Evolutionary conservation across 1,140 invertebrate species (phyloP), one percentile per base, ranked within the genome.

Genomic region (Macrobrachium nipponense): DNA sequence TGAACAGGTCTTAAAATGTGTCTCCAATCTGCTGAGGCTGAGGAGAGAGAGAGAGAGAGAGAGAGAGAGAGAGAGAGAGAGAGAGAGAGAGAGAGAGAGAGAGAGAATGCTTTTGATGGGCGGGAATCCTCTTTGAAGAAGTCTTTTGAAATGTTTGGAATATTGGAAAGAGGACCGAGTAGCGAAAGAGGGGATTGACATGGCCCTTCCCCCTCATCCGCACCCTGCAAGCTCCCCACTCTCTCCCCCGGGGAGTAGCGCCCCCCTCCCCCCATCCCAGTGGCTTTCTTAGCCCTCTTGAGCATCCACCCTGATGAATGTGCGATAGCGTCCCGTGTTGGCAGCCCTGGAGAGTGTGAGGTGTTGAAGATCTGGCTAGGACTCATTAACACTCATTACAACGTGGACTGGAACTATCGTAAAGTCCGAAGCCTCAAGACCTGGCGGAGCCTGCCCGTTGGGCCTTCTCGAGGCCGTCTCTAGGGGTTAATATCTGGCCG

Each of bases 321-420:
- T 20, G 10, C 64, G 83, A 86, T 86, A 86, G 77, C 83, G 64
- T 80, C 76, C 44, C 62, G 20, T n/a, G 51, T 20, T 85, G 82
- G 82, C 76, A 85, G 82, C 36, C 75, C 20, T 59, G 83, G 83
- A 60, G 83, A 86, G 77, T 86, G 83, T 80, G 83, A 86, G 83
- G 83, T 73, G 83, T 80, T 80, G 78, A 68, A 76, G 83, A 43
- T 62, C 78, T 60, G 64, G 66, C 83, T 86, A 80, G 58, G 36
- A 86, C 83, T 86, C 83, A 86, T 86, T 86, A 86, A 86, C 83
- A 86, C 83, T 86, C 83, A 86, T 86, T 86, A 86, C 83, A 86
- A 86, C 77, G 64, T 72, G 51, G 83, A 66, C 68, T 73, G 78
- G 80, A 80, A 80, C 36, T 18, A 36, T 44, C 59, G 59, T 51